phyloP scores from a whole-genome alignment of 2,797 vertebrate genomes.

The Borostomias antarcticus region DNA sequence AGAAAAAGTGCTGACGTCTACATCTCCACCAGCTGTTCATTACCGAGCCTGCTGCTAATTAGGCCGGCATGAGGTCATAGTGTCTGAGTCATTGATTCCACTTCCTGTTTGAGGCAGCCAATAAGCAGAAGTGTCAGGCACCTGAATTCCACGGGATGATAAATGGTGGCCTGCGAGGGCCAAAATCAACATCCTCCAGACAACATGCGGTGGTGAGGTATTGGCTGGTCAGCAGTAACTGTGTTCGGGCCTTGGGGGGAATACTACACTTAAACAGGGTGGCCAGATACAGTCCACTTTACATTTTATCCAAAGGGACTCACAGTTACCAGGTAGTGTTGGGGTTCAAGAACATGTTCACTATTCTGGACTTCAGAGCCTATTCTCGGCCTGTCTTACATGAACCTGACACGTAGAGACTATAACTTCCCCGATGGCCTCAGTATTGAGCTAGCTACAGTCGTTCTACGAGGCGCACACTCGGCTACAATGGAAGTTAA shows the following conservation, averaged over 20 bases:
- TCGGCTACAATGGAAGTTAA: too few relatives aligned
- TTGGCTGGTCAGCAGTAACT: constrained; percentile 52
- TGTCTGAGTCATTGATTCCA: constrained; percentile 74
- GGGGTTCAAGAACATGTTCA: too few relatives aligned
- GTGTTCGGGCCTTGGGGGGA: constrained; percentile 33
- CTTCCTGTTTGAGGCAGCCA: constrained; percentile 72
- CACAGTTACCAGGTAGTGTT: too few relatives aligned
- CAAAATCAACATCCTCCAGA: constrained; percentile 65
- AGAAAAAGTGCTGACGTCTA: constrained; percentile 63
- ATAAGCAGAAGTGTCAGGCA: constrained; percentile 65
- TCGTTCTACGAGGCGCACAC: too few relatives aligned
- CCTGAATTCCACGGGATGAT: constrained; percentile 70
- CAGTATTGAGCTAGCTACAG: too few relatives aligned
- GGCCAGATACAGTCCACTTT: too few relatives aligned
- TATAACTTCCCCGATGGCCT: too few relatives aligned
- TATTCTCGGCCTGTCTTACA: too few relatives aligned
- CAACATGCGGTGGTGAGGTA: constrained; percentile 51
- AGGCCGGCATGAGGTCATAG: constrained; percentile 77
- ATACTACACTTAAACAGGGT: constrained; percentile 53
- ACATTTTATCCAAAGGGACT: too few relatives aligned
- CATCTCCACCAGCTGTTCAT: constrained; percentile 78
- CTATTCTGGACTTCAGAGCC: too few relatives aligned
- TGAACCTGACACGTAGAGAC: too few relatives aligned
- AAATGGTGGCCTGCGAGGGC: constrained; percentile 51
- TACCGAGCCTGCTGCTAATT: constrained; percentile 75